These are phyloP conservation scores for Drosophila greeni DNA, from an alignment of 2,888 invertebrate species.

Conservation along the genomic window DNA sequence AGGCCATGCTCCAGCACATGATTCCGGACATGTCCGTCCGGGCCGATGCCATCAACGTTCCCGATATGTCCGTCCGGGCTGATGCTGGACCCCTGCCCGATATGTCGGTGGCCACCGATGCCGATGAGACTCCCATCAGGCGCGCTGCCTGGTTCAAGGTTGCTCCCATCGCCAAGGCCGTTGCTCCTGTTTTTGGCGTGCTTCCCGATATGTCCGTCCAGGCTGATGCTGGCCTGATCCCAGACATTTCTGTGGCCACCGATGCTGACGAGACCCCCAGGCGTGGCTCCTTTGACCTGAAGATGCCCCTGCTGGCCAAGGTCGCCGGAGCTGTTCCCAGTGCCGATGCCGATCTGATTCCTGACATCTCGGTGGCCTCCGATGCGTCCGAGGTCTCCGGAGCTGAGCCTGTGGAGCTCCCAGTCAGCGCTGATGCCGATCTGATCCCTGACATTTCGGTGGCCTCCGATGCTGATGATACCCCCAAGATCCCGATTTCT, in stretches of 20 bases:
- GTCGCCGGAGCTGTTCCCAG: conserved; percentile 15
- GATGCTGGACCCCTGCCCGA: conserved; percentile 34
- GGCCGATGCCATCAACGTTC: conserved; percentile 34
- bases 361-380: conserved; percentile 34
- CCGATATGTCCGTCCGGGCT: conserved; percentile 25
- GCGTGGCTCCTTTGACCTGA: conserved; percentile 9
- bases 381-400: conserved; percentile 1
- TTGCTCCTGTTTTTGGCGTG: background rate
- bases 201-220: conserved; percentile 22
- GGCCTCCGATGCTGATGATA: conserved; percentile 29
- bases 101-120: conserved; percentile 40
- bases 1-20: conserved; percentile 21
- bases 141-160: conserved; percentile 10
- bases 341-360: conserved; percentile 33
- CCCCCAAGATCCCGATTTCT: conserved; percentile 2
- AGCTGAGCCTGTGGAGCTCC: too few relatives aligned
- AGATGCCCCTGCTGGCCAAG: conserved; percentile 8
- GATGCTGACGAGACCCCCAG: conserved; percentile 38
- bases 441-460: conserved; percentile 35
- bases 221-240: conserved; percentile 30
- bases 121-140: conserved; percentile 20
- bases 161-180: conserved; percentile 4
- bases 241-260: conserved; percentile 38
- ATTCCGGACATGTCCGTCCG: conserved; percentile 45
- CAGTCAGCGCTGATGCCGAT: conserved; percentile 23